These are phyloP conservation scores for Anoplolepis gracilipes DNA, from an alignment of 1,140 invertebrate species.

Conservation along the genomic window DNA sequence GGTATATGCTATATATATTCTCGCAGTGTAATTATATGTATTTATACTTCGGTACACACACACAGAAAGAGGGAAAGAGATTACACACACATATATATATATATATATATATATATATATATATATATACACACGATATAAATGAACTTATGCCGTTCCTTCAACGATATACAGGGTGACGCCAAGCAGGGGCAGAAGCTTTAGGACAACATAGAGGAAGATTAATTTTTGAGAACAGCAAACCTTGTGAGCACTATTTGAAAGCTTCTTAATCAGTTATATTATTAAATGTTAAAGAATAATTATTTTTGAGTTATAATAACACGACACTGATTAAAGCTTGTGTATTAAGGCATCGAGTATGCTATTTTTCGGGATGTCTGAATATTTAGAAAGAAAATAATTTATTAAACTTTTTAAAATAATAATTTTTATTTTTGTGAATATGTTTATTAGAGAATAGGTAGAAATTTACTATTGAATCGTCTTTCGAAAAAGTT, in stretches of 20 bases:
- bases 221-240: slow-evolving; percentile 42
- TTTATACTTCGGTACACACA: slow-evolving; percentile 57
- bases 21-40: slow-evolving; percentile 62
- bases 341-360: not conserved
- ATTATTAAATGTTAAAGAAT: not conserved
- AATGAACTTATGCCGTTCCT: slow-evolving; percentile 53
- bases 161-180: slow-evolving; percentile 60
- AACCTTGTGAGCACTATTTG: slow-evolving; percentile 25
- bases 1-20: slow-evolving; percentile 44
- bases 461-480: slow-evolving; percentile 14
- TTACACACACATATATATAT: too few species aligned
- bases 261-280: slow-evolving; percentile 32
- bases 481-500: slow-evolving; percentile 28
- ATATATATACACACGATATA: slow-evolving; percentile 30
- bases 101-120: slow-evolving; percentile 20
- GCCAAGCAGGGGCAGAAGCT: slow-evolving; percentile 20
- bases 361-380: slow-evolving; percentile 37
- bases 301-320: slow-evolving; percentile 17
- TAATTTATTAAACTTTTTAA: not conserved
- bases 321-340: not conserved
- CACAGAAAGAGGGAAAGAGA: not conserved
- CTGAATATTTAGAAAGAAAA: not conserved
- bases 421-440: not conserved
- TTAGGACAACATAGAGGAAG: slow-evolving; percentile 29
- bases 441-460: not conserved